Base-by-base conservation (phyloP, 2,888 invertebrate genomes). In the Antitype chi region DNA sequence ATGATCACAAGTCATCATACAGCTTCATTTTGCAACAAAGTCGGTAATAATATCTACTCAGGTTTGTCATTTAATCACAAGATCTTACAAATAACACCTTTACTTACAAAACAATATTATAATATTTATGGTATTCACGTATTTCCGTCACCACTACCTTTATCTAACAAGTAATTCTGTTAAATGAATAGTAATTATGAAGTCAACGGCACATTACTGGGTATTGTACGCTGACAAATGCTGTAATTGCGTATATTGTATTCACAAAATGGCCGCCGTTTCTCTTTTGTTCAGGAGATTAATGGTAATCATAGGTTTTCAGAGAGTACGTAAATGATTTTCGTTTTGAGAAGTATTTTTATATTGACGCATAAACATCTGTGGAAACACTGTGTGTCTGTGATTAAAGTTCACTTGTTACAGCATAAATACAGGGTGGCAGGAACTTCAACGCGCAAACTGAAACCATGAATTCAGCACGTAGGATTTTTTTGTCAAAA, bases 141-240 rank as follows among this genome's bases (percentile, higher is more conserved):
- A 38, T 64, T 76, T 55, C 47, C 32, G 17, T 17, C 28, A 52
- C 1, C 52, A 52, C 11, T 11, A 47, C 15, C 15, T 13, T n/a
- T n/a, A n/a, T n/a, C n/a, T n/a, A n/a, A 25, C 20, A 13, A 57
- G 55, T 64, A 64, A 80, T 68, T 78, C 38, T 3, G 55, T 52
- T 32, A 62, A 49, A 47, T 59, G 15, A 49, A 62, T 15, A 43
- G 62, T 70, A 84, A 82, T 73, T 67, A 63, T 63, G 80, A 60
- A 74, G 70, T 71, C 70, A 71, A 64, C 38, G 57, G 3, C 38
- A 66, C 23, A 71, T 84, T 71, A 66, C 71, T 32, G 0, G 25
- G 49, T 69, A 82, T 62, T 71, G 64, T 75, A 38, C 8, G 38
- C 0, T 80, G 52, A 84, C 70, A 71, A 75, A 49, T 71, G 49